Evolutionary conservation across 2,888 invertebrate species (phyloP).

Genomic region (Poecilobothrus nobilitatus): DNA sequence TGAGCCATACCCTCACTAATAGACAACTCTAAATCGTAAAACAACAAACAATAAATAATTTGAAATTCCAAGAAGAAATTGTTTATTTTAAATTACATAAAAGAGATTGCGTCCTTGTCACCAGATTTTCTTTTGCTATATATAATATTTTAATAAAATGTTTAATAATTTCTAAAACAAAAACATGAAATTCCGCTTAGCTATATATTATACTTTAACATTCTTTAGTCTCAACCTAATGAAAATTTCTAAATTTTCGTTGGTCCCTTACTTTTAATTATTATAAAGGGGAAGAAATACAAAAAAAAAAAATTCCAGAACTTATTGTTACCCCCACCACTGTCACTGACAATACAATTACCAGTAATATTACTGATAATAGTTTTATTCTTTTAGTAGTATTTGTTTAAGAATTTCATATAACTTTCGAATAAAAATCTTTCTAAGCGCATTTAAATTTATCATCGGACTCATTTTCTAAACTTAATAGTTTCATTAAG

Average conservation of each 20-base stretch:
- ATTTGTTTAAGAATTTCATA: neutral
- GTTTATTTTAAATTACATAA: neutral
- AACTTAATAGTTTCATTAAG: neutral
- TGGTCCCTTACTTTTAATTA: neutral
- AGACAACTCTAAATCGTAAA: neutral
- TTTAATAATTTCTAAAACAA: neutral
- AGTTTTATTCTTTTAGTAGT: neutral
- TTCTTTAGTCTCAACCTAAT: neutral
- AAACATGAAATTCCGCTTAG: neutral
- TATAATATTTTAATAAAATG: too few relatives aligned
- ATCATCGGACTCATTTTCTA: neutral
- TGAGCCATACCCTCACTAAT: neutral
- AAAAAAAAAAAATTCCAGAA: neutral
- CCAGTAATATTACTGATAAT: neutral
- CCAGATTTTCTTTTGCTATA: too few relatives aligned
- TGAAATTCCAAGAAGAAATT: neutral
- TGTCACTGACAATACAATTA: neutral
- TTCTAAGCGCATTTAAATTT: neutral
- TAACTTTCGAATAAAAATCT: neutral
- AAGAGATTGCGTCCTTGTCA: neutral
- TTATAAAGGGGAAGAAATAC: neutral
- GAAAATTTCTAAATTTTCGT: neutral
- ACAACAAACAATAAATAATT: neutral
- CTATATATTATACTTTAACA: neutral
- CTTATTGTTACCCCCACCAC: neutral